Evolutionary conservation across 1,140 invertebrate species (phyloP), one percentile per base, ranked within the genome.

Genomic region (Ganaspis sp.): DNA sequence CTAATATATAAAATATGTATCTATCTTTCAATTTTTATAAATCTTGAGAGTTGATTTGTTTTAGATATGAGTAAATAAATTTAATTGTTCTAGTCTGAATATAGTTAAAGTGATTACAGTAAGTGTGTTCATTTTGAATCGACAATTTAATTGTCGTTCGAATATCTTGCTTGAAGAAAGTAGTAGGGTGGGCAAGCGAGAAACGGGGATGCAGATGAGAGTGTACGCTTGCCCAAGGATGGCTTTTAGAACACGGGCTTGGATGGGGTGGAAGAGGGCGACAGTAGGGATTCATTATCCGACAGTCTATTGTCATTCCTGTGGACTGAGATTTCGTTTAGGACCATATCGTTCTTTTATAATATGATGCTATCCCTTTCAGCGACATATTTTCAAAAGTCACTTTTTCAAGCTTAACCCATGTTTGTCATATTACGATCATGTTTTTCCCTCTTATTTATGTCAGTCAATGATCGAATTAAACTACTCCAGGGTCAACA

Each of bases 301-400:
- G 85, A 86, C 86, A 85, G 86, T 88, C 87, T 87, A 87, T 88
- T 88, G 87, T 88, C 86, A 88, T 87, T 86, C 77, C 83, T 87
- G 83, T 78, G 81, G 85, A 80, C 81, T 87, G 86, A 87, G 86
- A 86, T 87, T 87, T 87, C 81, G 73, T 83, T 86, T 42, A 78
- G 76, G 79, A 73, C 81, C 82, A 80, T 77, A 75, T 83, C 72
- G 78, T 70, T 79, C 70, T 74, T 4, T 64, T 64, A 64, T 64
- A 64, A 64, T 29, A 29, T 64, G 23, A 64, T 26, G 45, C 29
- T 34, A 64, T 29, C 12, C 23, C 26, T n/a, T 29, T 64, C 21
- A n/a, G 58, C 23, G 58, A 29, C 26, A 64, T 58, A 11, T 37
- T 73, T 26, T 45, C n/a, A n/a, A 34, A 53, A 26, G 17, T 26